Evolutionary conservation across 2,797 vertebrate species (phyloP).

Genomic region (Arctocebus calabarensis): DNA sequence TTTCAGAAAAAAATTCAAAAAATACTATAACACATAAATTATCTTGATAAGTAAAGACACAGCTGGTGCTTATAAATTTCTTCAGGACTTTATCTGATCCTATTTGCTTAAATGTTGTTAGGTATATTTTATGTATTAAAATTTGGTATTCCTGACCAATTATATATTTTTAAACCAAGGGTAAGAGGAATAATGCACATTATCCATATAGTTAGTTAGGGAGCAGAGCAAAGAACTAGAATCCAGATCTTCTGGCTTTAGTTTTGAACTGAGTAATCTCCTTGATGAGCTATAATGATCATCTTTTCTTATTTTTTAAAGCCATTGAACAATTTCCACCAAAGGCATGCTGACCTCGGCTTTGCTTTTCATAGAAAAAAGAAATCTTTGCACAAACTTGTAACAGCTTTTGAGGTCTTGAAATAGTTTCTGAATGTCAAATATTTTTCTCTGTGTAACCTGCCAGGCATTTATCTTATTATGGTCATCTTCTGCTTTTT

Average conservation of each 20-base stretch:
- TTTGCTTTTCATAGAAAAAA: not conserved
- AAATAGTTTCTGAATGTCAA: constrained; percentile 45
- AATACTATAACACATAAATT: not conserved
- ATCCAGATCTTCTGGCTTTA: not conserved
- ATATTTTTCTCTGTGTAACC: constrained; percentile 17
- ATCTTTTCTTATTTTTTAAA: constrained; percentile 24
- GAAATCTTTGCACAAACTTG: not conserved
- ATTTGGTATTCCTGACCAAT: not conserved
- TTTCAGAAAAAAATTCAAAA: not conserved
- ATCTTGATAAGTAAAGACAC: not conserved
- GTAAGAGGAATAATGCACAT: not conserved
- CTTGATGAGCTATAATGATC: not conserved
- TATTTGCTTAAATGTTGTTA: not conserved
- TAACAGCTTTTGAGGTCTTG: constrained; percentile 39
- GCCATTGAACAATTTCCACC: not conserved
- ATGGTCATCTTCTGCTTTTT: constrained; percentile 21
- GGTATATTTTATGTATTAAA: not conserved
- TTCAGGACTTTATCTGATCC: not conserved
- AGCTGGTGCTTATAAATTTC: not conserved
- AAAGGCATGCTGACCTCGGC: not conserved
- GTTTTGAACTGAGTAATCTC: not conserved
- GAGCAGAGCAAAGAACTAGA: not conserved
- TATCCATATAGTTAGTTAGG: not conserved
- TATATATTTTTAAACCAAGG: not conserved
- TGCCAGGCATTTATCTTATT: constrained; percentile 47